Evolutionary conservation across 2,797 vertebrate genomes (phyloP), one percentile per base, ranked within the genome.

Genomic region (Spinus pinus): DNA sequence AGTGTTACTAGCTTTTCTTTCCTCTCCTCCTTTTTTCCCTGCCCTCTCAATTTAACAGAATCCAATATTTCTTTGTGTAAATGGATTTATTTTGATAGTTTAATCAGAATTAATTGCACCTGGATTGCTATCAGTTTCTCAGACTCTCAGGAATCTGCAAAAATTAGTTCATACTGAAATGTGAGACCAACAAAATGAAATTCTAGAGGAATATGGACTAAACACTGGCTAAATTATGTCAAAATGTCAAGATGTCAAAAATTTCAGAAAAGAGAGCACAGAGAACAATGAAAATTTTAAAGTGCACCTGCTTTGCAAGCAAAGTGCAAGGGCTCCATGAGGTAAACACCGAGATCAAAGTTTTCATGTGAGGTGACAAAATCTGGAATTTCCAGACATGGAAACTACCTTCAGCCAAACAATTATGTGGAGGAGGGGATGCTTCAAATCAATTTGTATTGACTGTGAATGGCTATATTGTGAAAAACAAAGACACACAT

Each of bases 11-110:
- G 39, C 27, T 75, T 81, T 39, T 12, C n/a, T 35, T 10, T 22
- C 9, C 27, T 16, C 6, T 10, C 2, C 1, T 6, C 3, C 5
- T 50, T 47, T 6, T 6, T 5, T 1, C 2, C 3, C 7, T 1
- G 1, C 17, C 11, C 21, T 4, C 7, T 14, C 28, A 16, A n/a
- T 49, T 94, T 71, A 74, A 64, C 11, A 51, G 46, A 64, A 82
- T 58, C 50, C n/a, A 92, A 50, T 7, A 60, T 66, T 54, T 73
- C 4, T 86, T 80, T 58, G 25, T 42, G 25, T 44, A 91, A 80
- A 78, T 37, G 9, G 54, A 57, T 0, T 0, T 24, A 37, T 80
- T 80, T 84, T 41, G 54, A 54, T 42, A 47, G 72, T 91, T 75
- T 83, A 65, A 74, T 81, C 58, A 51, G n/a, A 69, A 77, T 3